These are phyloP conservation scores for Danaus chrysippus DNA, from an alignment of 2,888 invertebrate genomes.

Conservation along the genomic window DNA sequence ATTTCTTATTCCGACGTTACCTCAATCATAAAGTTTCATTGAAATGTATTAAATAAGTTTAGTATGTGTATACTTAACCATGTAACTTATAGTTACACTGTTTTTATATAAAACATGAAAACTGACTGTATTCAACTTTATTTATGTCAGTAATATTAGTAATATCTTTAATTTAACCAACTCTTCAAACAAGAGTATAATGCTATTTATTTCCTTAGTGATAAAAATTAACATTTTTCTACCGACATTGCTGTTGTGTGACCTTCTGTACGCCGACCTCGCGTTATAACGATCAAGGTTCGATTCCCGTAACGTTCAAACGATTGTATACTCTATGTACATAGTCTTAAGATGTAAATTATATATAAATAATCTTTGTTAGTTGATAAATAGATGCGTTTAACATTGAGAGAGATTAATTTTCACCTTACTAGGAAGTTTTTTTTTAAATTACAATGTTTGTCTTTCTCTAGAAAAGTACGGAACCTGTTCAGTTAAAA, in stretches of 20 bases:
- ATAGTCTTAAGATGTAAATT: slow-evolving; percentile 3
- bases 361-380: background rate
- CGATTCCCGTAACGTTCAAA: slow-evolving; percentile 34
- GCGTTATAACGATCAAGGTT: slow-evolving; percentile 71
- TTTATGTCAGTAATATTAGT: too few species aligned
- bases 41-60: too few species aligned
- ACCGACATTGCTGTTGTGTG: slow-evolving; percentile 36
- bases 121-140: too few species aligned
- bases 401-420: background rate
- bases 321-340: slow-evolving; percentile 13
- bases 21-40: too few species aligned
- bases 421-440: background rate
- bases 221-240: slow-evolving; percentile 10
- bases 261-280: slow-evolving; percentile 65
- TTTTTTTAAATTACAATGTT: background rate
- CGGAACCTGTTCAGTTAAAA: too few species aligned
- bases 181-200: background rate
- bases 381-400: background rate
- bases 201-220: slow-evolving; percentile 8
- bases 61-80: too few species aligned
- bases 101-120: too few species aligned
- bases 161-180: background rate
- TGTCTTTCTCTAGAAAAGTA: too few species aligned
- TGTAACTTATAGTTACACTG: too few species aligned
- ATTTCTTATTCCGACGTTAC: too few species aligned